Conservation (phyloP, 2,113 vertebrate species). For the Oxyruncus cristatus region DNA sequence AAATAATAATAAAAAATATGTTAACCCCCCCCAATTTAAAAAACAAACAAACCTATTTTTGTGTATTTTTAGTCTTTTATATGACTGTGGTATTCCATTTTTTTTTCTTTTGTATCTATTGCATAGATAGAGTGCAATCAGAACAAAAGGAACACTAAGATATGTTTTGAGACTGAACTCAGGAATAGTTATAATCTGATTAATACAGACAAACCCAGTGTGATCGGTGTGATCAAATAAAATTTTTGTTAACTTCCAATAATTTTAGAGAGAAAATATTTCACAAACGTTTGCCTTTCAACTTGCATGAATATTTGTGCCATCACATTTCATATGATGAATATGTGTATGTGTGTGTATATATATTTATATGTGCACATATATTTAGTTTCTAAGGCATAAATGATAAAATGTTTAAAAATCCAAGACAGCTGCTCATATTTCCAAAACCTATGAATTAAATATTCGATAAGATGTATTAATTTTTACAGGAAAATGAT, state of each 20-base stretch:
- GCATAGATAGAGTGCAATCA: not conserved
- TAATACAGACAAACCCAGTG: not conserved
- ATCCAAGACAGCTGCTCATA: not conserved
- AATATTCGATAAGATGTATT: not conserved
- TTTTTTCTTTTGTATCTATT: not conserved
- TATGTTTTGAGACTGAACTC: not conserved
- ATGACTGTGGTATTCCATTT: not conserved
- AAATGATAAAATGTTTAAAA: not conserved
- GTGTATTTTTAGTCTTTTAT: not conserved
- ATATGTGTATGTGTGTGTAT: not conserved
- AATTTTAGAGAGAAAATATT: not conserved
- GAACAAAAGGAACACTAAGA: not conserved
- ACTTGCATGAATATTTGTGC: not conserved
- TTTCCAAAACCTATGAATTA: not conserved
- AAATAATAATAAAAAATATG: not conserved
- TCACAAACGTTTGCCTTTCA: not conserved
- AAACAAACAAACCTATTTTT: not conserved
- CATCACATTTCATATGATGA: not conserved
- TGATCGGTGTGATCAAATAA: not conserved
- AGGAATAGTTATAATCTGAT: not conserved
- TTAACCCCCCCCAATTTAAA: rapidly evolving
- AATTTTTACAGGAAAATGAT: not conserved
- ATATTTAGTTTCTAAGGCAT: not conserved
- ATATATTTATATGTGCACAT: not conserved
- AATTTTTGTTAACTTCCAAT: not conserved